Evolutionary conservation across 2,113 vertebrate genomes (phyloP).

Genomic region (Falcunculus frontatus): DNA sequence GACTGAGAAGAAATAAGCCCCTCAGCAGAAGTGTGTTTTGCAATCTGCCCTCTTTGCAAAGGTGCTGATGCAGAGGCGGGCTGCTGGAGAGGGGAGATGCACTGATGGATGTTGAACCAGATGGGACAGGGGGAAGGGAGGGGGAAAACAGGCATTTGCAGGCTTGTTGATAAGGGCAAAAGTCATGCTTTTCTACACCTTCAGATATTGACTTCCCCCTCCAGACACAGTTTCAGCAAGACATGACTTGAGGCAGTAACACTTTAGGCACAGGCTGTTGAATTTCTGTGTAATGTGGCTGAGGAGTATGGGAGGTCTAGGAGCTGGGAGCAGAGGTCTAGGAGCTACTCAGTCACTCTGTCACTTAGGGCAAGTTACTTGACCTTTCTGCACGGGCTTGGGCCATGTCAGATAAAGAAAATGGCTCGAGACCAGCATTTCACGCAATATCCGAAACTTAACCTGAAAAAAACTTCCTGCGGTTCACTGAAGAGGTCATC

Average conservation of each 20-base stretch:
- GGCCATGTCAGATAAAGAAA: not conserved
- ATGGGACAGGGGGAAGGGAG: not conserved
- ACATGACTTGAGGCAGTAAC: not conserved
- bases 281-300: not conserved
- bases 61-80: not conserved
- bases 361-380: conserved; percentile 23
- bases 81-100: not conserved
- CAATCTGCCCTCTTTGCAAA: conserved; percentile 1
- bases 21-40: conserved; percentile 9
- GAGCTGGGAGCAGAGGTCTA: conserved; percentile 15
- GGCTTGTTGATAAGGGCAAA: not conserved
- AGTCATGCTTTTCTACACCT: not conserved
- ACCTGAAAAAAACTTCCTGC: not conserved
- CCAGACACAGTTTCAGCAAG: not conserved
- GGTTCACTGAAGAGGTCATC: conserved; percentile 2
- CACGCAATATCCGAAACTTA: not conserved
- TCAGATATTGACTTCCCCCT: not conserved
- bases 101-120: not conserved
- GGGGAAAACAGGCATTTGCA: not conserved
- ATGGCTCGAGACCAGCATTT: not conserved
- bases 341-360: conserved; percentile 41
- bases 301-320: conserved; percentile 11
- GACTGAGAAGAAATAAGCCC: conserved; percentile 4
- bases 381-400: not conserved
- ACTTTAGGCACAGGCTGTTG: not conserved